Evolutionary conservation across 1,140 invertebrate genomes (phyloP), one percentile per base, ranked within the genome.

Genomic region (Panulirus ornatus): DNA sequence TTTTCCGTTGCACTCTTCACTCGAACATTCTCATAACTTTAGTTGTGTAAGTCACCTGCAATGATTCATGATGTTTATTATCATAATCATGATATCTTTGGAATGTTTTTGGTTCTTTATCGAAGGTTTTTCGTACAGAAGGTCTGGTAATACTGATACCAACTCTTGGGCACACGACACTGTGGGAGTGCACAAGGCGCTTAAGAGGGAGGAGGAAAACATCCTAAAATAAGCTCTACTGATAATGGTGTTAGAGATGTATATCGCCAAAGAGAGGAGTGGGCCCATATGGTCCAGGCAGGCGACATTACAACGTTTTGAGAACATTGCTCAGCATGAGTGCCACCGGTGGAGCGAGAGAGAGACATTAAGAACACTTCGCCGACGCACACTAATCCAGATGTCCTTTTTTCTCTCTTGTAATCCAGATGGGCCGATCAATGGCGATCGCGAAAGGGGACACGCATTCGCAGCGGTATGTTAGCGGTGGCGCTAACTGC

Each of bases 361-460:
- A 58, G 84, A 87, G 84, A 87, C 71, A 87, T 87, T 87, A 87
- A 73, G 84, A 78, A 87, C 73, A 87, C 51, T 87, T 34, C 84
- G 36, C 34, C 51, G 71, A 38, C 84, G 40, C 36, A 40, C 40
- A 87, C 71, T 87, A 87, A 87, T 87, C 84, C 84, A 87, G 84
- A 78, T 85, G 84, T 85, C 84, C 82, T 30, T 51, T 54, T 73
- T 85, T 85, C 11, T 51, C 44, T 40, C 63, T 30, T 27, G 3
- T 40, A 75, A 63, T 83, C 79, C 51, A 38, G 51, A 58, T 63
- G 36, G 79, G 36, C 34, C 79, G 30, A 83, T 6, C 47, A 40
- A 9, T 14, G 38, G 82, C 42, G 82, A 9, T 2, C 34, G 40
- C 34, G 81, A 70, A 6, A 58, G 58, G 54, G 47, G 51, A 42